A percentile compares a stretch with the other conserved stretches of the same genome.
Evolutionary conservation across 2,113 vertebrate genomes (phyloP).

Genomic region (Sceloporus undulatus): DNA sequence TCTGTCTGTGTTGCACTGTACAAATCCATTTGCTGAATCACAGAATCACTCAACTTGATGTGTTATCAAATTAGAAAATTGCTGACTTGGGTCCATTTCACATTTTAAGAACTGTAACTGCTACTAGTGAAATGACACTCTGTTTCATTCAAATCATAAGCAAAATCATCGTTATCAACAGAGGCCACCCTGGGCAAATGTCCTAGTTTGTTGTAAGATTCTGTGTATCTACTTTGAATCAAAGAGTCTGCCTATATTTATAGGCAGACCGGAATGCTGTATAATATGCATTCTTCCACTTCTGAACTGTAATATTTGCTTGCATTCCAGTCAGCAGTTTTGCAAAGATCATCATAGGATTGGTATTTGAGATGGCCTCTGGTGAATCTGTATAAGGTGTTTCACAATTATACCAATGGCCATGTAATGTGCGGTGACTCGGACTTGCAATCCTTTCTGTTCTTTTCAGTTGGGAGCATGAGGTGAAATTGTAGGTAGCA

Average conservation of each 20-base stretch:
- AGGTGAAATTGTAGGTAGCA: not conserved
- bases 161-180: too few species aligned
- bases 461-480: not conserved
- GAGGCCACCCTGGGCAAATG: not conserved
- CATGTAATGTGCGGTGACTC: not conserved
- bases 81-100: too few species aligned
- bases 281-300: not conserved
- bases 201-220: not conserved
- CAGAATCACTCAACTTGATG: too few species aligned
- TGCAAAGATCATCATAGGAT: not conserved
- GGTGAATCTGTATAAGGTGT: conserved; percentile 4
- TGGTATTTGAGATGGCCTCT: not conserved
- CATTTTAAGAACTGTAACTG: too few species aligned
- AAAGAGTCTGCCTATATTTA: not conserved
- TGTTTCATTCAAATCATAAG: too few species aligned
- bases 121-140: too few species aligned
- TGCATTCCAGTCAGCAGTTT: not conserved
- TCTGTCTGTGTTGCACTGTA: too few species aligned
- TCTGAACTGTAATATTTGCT: not conserved
- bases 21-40: too few species aligned
- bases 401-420: conserved; percentile 4
- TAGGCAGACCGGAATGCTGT: not conserved
- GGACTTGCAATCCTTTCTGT: not conserved
- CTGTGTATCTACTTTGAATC: not conserved
- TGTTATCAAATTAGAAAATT: too few species aligned